Conservation (phyloP, 2,888 invertebrate species). For the Lithophane socia region DNA sequence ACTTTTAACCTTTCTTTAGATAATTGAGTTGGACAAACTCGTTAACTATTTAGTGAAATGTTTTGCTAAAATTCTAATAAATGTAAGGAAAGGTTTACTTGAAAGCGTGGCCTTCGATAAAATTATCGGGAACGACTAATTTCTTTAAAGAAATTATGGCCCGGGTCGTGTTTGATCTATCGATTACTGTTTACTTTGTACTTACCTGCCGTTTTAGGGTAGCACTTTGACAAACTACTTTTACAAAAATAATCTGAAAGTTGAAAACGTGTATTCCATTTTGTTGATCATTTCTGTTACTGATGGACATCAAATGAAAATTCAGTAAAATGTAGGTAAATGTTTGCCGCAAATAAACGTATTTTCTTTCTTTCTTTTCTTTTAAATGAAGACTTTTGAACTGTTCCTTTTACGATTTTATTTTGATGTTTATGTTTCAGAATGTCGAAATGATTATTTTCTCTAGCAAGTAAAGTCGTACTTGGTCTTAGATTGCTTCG, state of each 20-base stretch:
- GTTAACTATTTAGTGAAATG: background rate
- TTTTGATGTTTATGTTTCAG: background rate
- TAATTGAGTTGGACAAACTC: background rate
- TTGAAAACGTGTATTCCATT: slow-evolving; percentile 18
- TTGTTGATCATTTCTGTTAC: background rate
- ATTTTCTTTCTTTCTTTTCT: no score
- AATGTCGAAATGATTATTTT: background rate
- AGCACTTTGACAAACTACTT: slow-evolving; percentile 44
- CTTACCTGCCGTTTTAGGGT: slow-evolving; percentile 33
- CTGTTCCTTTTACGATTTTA: no score
- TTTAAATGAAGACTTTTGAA: no score
- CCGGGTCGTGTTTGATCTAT: slow-evolving; percentile 59
- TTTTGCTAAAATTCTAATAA: background rate
- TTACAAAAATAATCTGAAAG: slow-evolving; percentile 1
- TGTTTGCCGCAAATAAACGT: no score
- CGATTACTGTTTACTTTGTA: slow-evolving; percentile 54
- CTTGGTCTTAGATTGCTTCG: background rate
- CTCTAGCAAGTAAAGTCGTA: background rate
- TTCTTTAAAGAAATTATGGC: slow-evolving; percentile 41
- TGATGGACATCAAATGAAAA: slow-evolving; percentile 23
- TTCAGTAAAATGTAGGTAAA: background rate
- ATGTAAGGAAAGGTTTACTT: background rate
- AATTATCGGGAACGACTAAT: slow-evolving; percentile 15
- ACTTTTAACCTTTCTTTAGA: background rate
- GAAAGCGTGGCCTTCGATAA: slow-evolving; percentile 20